phyloP scores from a whole-genome alignment of 2,888 invertebrate species.

The Pachydiplax longipennis region DNA sequence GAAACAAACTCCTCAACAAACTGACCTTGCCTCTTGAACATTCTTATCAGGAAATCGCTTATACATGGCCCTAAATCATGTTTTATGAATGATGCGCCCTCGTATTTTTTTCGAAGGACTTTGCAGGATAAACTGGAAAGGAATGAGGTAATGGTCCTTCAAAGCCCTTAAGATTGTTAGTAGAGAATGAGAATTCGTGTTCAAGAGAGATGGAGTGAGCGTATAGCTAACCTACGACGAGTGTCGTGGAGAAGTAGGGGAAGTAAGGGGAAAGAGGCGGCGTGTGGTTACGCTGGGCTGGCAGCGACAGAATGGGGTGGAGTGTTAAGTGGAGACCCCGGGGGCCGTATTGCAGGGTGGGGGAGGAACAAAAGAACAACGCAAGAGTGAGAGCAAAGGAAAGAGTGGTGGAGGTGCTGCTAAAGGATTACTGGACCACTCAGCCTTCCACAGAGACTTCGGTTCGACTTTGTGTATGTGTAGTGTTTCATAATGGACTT shows the following conservation, averaged over 20 bases:
- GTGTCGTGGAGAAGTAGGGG: neutral
- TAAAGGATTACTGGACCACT: neutral
- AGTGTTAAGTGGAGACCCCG: slow-evolving; percentile 29
- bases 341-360: neutral
- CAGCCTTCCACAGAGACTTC: neutral
- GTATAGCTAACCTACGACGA: slow-evolving; percentile 26
- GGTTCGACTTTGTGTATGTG: neutral
- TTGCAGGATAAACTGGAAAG: neutral
- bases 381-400: neutral
- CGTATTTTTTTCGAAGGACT: neutral
- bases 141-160: slow-evolving; percentile 6
- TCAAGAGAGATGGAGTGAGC: neutral
- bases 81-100: neutral
- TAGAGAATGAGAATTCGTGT: slow-evolving; percentile 3
- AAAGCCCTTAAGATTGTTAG: neutral
- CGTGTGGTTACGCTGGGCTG: slow-evolving; percentile 42
- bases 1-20: neutral
- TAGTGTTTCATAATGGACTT: neutral
- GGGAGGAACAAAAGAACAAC: neutral
- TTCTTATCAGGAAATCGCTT: neutral
- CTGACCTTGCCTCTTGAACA: neutral
- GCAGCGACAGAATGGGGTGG: slow-evolving; percentile 37
- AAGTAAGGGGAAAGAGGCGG: neutral
- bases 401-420: neutral
- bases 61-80: neutral